Percentiles rank a stretch among this genome's conserved stretches.
These are phyloP conservation scores for Pseudomyrmex dendroicus DNA, from an alignment of 1,140 invertebrate species.

Conservation along the genomic window DNA sequence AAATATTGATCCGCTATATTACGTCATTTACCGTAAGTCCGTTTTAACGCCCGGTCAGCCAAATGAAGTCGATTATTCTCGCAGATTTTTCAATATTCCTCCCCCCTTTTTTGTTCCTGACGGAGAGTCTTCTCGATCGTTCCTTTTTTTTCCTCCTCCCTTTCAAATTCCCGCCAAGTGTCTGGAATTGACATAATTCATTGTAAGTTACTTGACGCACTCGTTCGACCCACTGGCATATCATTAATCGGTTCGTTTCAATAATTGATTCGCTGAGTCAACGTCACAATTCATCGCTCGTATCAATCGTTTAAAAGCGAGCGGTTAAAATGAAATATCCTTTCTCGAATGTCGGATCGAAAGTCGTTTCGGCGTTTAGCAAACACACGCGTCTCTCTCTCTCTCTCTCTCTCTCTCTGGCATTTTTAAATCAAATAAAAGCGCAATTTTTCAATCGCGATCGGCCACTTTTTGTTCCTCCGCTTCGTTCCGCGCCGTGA, in stretches of 20 bases:
- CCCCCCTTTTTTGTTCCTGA: too few species aligned
- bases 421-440: background rate
- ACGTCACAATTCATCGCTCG: constrained; percentile 29
- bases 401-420: background rate
- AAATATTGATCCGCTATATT: constrained; percentile 51
- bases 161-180: background rate
- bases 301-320: background rate
- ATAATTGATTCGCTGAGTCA: constrained; percentile 41
- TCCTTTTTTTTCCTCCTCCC: constrained; percentile 10
- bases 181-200: constrained; percentile 46
- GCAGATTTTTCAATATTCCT: constrained; percentile 30
- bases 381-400: background rate
- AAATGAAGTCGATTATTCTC: constrained; percentile 43
- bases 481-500: background rate
- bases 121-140: constrained; percentile 5
- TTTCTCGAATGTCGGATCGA: background rate
- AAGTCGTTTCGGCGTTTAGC: constrained; percentile 2
- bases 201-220: constrained; percentile 41
- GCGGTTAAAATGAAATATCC: constrained; percentile 15
- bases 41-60: constrained; percentile 8
- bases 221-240: constrained; percentile 10
- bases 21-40: constrained; percentile 21
- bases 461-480: background rate
- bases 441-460: background rate
- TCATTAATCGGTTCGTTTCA: constrained; percentile 40